A percentile compares a stretch with the other conserved stretches of the same genome.
These are phyloP conservation scores for Candoia aspera DNA, from an alignment of 2,113 vertebrate genomes.

Conservation along the genomic window DNA sequence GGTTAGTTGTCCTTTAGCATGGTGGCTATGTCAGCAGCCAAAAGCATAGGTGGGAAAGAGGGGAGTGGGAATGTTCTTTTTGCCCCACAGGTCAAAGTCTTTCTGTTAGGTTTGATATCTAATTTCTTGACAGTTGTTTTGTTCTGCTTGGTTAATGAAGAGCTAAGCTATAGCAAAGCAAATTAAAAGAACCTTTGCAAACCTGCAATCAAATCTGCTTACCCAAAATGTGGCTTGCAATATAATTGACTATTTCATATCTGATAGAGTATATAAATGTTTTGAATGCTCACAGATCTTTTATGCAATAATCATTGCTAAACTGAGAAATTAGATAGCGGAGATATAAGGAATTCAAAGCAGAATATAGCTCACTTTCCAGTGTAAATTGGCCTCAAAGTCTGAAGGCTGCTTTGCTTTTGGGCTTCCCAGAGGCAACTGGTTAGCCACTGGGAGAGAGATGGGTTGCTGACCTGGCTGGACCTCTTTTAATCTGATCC, in stretches of 20 bases:
- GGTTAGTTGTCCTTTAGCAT: conserved; percentile 68
- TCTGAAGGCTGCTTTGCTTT: background rate
- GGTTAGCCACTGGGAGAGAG: background rate
- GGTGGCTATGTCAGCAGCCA: background rate
- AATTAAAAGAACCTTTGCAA: background rate
- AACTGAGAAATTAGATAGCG: background rate
- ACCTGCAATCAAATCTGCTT: background rate
- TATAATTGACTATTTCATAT: background rate
- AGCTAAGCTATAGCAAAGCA: background rate
- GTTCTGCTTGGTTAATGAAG: background rate
- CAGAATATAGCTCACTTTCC: background rate
- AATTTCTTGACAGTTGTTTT: background rate
- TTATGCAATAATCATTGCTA: background rate
- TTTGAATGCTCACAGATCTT: background rate
- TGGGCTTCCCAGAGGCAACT: background rate
- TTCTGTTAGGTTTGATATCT: too few relatives aligned
- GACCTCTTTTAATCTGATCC: background rate
- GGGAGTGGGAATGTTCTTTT: background rate
- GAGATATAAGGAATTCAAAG: background rate
- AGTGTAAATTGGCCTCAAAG: background rate
- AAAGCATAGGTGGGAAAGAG: background rate
- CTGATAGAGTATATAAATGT: background rate
- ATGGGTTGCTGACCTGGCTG: background rate
- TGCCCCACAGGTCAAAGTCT: background rate
- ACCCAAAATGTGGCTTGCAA: background rate